phyloP scores from a whole-genome alignment of 37 sponge, comb jelly and placozoan species.

The Bolinopsis microptera region DNA sequence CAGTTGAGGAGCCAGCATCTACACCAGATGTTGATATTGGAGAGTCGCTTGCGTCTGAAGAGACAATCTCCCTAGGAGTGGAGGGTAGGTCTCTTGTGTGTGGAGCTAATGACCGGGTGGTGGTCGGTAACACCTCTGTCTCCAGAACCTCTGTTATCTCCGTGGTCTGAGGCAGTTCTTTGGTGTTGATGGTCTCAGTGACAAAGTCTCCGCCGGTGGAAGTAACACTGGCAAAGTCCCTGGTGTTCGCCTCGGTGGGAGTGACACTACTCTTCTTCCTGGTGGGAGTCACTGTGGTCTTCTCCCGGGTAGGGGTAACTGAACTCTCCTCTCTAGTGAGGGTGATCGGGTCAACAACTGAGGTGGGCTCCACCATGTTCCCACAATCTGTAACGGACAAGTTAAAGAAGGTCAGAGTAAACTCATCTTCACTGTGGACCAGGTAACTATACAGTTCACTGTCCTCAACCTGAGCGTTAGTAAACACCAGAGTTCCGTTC shows the following conservation, averaged over 20 bases:
- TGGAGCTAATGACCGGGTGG: not conserved
- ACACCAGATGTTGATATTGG: too few species aligned
- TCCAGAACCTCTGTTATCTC: too few species aligned
- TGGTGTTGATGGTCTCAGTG: too few species aligned
- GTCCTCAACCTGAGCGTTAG: not conserved
- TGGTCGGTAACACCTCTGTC: not conserved
- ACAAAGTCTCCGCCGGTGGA: too few species aligned
- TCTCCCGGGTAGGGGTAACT: not conserved
- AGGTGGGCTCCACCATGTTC: not conserved
- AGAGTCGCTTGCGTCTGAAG: too few species aligned
- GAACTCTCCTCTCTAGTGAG: too few species aligned
- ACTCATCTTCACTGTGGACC: not conserved
- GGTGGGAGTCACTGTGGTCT: not conserved
- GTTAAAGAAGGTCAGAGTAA: not conserved
- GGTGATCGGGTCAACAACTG: not conserved
- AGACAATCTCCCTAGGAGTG: too few species aligned
- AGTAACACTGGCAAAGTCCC: not conserved
- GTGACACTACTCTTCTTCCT: not conserved
- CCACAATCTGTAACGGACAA: not conserved
- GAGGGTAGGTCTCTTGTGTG: not conserved
- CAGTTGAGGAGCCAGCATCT: too few species aligned
- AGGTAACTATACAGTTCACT: constrained; percentile 46
- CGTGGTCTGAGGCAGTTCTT: too few species aligned
- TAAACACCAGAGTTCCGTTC: constrained; percentile 54
- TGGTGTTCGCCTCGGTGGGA: not conserved